Base-by-base conservation (phyloP, 2,888 invertebrate genomes). In the Cacoxenus indagator region DNA sequence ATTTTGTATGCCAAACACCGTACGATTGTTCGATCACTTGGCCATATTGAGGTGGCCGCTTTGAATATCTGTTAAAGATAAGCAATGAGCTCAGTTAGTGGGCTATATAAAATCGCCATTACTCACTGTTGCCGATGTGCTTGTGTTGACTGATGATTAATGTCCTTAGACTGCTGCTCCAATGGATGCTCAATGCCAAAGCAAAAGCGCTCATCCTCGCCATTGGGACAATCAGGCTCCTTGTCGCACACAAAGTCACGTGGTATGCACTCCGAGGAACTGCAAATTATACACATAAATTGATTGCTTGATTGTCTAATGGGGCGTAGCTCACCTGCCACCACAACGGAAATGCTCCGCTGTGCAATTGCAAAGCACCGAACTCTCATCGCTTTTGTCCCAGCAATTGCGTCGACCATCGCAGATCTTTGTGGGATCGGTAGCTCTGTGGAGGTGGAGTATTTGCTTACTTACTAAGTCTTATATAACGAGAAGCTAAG, bases 211-310 rank as follows among this genome's bases (percentile, higher is more conserved):
- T 95, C 95, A 78, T 96, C 95, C 74, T 93, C 93, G 5, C 92
- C 92, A 69, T 91, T 89, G 0, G 92, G 92, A 84, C 95, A 96
- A 81, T 96, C 95, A 0, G 85, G 77, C 6, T 91, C 86, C n/a
- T 92, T 93, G 82, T 95, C 95, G 82, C 95, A 95, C 0, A 95
- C 91, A 87, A 93, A 91, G 74, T 95, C 94, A 26, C 89, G 89
- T 0, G 94, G 91, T 55, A 95, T 90, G 77, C 95, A 95, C 65
- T 89, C 88, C 6, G 90, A 87, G 24, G 89, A 81, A 19, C 88
- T 87, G 64, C 55, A 68, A 31, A 64, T 61, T 27, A 54, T 62
- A 57, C 37, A 67, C 37, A 55, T 14, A 55, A 65, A 37, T 55
- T 37, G 37, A 4, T 37, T 22, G 14, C 27, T 24, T 27, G 27